Evolutionary conservation across 2,113 vertebrate species (phyloP), one percentile per base, ranked within the genome.

Genomic region (Seriola aureovittata): DNA sequence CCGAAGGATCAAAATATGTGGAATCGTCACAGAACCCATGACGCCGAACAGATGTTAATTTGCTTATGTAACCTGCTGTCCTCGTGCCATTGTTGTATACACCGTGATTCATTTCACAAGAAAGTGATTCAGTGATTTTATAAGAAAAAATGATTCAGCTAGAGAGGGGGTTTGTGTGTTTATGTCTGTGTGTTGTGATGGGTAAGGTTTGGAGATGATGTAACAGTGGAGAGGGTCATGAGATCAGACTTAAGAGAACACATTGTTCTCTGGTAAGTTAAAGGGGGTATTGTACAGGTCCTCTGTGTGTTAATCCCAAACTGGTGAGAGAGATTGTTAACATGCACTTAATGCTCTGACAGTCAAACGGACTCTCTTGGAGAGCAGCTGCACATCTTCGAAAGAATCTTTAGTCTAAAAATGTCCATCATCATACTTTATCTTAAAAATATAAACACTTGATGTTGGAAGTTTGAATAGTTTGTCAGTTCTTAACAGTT

Each of bases 11-110:
- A 42, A 80, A 84, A 75, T 82, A 70, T 84, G 70, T 60, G 48
- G 29, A 62, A 68, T 76, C 7, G 29, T 71, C 68, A 69, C 9
- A 58, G 34, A 58, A 6, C 64, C 71, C 6, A 11, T 62, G 72
- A 89, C 19, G 21, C 54, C 81, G 46, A 78, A n/a, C 86, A 94
- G 85, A 91, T 89, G 83, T 58, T 78, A 17, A 85, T 88, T 80
- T 79, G 9, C 83, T 92, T 89, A 90, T 78, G 36, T 89, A 90
- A 90, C 81, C 46, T 38, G 21, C 32, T 16, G 5, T 77, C 55
- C 38, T 29, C 67, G 67, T 71, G 78, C 63, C 62, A 68, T 88
- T 68, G 42, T 76, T 82, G 74, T 70, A 69, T 67, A 69, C 50
- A 17, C 23, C 50, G 13, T 68, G 70, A 86, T 66, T 86, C 55